These are phyloP conservation scores for Calliphora vomitoria DNA, from an alignment of 2,888 invertebrate species.

Conservation along the genomic window DNA sequence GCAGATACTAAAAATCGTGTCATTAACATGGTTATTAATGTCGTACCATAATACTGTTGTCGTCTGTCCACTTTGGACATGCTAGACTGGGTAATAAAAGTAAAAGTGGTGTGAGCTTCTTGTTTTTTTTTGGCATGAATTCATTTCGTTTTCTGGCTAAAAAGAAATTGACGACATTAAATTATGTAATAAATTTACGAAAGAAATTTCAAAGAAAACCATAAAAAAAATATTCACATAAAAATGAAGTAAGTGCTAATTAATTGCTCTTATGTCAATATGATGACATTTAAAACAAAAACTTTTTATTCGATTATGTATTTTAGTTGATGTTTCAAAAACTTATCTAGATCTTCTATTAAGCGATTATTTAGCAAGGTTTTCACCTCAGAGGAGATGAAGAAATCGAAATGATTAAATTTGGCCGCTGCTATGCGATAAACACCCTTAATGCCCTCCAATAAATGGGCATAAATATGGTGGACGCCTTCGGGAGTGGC, in stretches of 20 bases:
- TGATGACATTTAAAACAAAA: neutral
- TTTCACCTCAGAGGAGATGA: conserved; percentile 77
- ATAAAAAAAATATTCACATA: neutral
- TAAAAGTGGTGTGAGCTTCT: conserved; percentile 19
- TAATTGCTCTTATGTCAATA: conserved; percentile 18
- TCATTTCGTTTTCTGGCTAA: neutral
- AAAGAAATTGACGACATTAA: neutral
- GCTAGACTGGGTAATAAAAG: conserved; percentile 30
- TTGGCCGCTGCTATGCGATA: conserved; percentile 77
- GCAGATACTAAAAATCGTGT: conserved; percentile 21
- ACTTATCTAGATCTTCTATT: conserved; percentile 78
- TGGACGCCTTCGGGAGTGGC: conserved; percentile 81
- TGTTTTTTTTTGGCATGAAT: conserved; percentile 7
- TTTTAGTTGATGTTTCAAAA: conserved; percentile 77
- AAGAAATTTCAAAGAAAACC: conserved; percentile 9
- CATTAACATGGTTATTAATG: conserved; percentile 28
- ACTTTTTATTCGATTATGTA: conserved; percentile 78
- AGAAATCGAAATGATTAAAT: conserved; percentile 82
- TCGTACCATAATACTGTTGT: neutral
- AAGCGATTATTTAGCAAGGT: conserved; percentile 80
- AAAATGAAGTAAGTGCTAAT: conserved; percentile 23
- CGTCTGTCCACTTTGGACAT: neutral
- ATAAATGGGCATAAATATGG: conserved; percentile 78
- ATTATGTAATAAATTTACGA: conserved; percentile 35
- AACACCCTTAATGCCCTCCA: conserved; percentile 77